These are phyloP conservation scores for Conomelus anceps DNA, from an alignment of 2,888 invertebrate species.

Conservation along the genomic window DNA sequence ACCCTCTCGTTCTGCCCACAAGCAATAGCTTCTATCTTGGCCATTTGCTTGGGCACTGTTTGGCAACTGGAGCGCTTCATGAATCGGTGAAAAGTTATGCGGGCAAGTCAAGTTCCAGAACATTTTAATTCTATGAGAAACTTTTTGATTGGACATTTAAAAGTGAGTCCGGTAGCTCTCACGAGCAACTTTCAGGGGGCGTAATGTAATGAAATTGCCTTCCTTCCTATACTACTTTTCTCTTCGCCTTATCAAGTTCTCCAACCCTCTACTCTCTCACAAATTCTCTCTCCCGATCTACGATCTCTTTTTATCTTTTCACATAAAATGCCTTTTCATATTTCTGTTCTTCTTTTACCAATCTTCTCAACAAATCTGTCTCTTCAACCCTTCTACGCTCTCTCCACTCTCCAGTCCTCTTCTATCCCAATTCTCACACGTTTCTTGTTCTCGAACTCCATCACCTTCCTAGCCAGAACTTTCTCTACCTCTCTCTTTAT, in stretches of 20 bases:
- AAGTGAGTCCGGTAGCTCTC: not conserved
- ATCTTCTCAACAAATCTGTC: not conserved
- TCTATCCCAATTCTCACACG: not conserved
- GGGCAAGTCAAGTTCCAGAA: not conserved
- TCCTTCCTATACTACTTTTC: not conserved
- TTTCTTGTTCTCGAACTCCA: not conserved
- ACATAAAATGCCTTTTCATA: not conserved
- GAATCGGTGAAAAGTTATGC: not conserved
- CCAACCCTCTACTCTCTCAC: not conserved
- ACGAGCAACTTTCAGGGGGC: not conserved
- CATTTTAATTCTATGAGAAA: not conserved
- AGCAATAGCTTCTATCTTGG: not conserved
- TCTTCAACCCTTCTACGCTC: not conserved
- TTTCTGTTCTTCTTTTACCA: not conserved
- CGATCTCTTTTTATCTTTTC: not conserved
- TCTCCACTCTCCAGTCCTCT: not conserved
- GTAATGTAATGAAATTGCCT: not conserved
- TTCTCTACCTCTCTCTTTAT: not conserved
- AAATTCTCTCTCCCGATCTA: not conserved
- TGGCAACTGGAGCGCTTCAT: not conserved
- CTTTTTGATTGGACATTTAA: not conserved
- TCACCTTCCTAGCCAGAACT: not conserved
- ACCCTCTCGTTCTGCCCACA: not conserved
- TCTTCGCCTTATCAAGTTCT: not conserved
- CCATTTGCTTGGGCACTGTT: not conserved